Evolutionary conservation across 2,113 vertebrate genomes (phyloP), one percentile per base, ranked within the genome.

Genomic region (Leucoraja erinaceus): DNA sequence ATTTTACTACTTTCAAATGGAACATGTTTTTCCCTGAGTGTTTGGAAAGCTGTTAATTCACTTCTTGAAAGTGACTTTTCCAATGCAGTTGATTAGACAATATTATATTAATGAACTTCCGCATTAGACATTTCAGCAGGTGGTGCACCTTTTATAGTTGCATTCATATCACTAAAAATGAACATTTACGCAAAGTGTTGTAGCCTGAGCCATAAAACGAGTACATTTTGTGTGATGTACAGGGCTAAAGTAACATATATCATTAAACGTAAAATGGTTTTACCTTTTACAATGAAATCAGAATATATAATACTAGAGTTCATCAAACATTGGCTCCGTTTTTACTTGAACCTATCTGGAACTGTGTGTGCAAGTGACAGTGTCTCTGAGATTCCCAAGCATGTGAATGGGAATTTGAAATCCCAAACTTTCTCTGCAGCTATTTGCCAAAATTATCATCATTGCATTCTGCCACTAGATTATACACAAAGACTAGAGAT

Each of bases 1-100:
- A 88, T 88, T 88, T 88, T 88, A 63, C 59, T 63, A n/a, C 83
- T 88, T 88, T 63, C 83, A 88, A 88, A 88, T 88, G 31, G 83
- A 88, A 88, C 83, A 88, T 88, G 81, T 86, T 86, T 86, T 86
- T 86, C 25, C 28, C 56, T 86, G 83, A 88, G 83, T 88, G 59
- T 88, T 88, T 88, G 59, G 18, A 61, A 88, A 88, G 61, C 83
- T 88, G 83, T 88, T 88, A 88, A 88, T 63, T 63, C 83, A 88
- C 83, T 88, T 59, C 59, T 25, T 63, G 59, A 88, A 88, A 63
- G 59, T 61, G n/a, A 12, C 59, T 88, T 88, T 86, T 88, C 83
- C 63, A 88, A 88, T 88, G 12, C 59, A 63, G 83, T 88, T 88
- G 63, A 88, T 59, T 61, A 88, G 83, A 63, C 83, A 88, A 88